Conservation (phyloP, 2,888 invertebrate species). For the Rhamnusium bicolor region DNA sequence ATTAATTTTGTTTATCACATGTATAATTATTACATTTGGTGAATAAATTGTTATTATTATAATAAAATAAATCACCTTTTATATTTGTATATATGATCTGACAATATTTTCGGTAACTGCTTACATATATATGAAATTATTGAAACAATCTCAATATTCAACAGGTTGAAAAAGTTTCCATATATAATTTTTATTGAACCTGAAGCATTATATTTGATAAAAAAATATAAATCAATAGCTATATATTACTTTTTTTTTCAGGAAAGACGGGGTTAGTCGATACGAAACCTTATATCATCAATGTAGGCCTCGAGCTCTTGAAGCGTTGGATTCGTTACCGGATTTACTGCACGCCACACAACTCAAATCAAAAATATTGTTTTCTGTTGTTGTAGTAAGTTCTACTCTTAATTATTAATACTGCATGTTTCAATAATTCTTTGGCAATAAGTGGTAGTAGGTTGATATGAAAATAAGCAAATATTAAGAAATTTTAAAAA, state of each 20-base stretch:
- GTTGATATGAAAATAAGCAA: conserved; percentile 3
- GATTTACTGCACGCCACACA: conserved; percentile 89
- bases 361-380: conserved; percentile 94
- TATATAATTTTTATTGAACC: background rate
- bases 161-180: background rate
- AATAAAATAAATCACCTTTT: too few species aligned
- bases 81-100: too few species aligned
- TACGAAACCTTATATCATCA: conserved; percentile 90
- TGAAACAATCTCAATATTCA: too few species aligned
- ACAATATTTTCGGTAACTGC: too few species aligned
- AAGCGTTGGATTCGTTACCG: conserved; percentile 86
- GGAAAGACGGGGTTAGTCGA: conserved; percentile 81
- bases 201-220: background rate
- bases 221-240: background rate
- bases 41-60: too few species aligned
- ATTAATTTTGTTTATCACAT: too few species aligned
- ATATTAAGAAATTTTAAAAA: too few species aligned
- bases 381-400: conserved; percentile 96
- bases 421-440: too few species aligned
- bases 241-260: conserved; percentile 60
- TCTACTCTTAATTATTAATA: background rate
- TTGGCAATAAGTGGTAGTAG: background rate
- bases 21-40: too few species aligned
- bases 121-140: too few species aligned
- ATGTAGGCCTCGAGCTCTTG: conserved; percentile 87